phyloP scores from a whole-genome alignment of 2,797 vertebrate species.

The Ammospiza maritima region DNA sequence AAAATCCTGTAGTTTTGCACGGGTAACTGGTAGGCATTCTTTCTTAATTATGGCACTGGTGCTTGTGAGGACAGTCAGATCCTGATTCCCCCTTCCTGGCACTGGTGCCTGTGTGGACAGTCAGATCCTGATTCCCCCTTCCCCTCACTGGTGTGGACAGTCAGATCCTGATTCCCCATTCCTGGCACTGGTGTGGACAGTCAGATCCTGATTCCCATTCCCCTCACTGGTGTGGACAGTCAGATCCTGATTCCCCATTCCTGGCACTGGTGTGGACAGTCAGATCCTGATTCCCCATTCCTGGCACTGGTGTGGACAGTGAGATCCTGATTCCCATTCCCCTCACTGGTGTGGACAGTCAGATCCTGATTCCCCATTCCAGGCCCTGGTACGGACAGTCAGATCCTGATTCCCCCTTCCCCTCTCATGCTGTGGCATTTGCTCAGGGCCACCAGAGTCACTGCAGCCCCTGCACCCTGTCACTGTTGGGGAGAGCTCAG shows the following conservation, averaged over 20 bases:
- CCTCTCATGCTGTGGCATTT: rapidly evolving
- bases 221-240: not conserved
- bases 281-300: not conserved
- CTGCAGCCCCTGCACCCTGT: not conserved
- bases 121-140: rapidly evolving
- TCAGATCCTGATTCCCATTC: not conserved
- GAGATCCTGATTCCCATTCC: no score
- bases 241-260: rapidly evolving
- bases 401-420: not conserved
- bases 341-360: no score
- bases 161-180: not conserved
- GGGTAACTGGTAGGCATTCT: not conserved
- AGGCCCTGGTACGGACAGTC: not conserved
- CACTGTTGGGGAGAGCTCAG: not conserved
- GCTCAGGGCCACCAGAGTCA: not conserved
- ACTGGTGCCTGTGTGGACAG: not conserved
- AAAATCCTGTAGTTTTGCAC: not conserved
- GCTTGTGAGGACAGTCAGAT: not conserved
- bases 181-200: not conserved
- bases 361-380: not conserved
- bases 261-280: not conserved
- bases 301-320: no score
- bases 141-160: not conserved
- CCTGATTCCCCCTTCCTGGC: not conserved
- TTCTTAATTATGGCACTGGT: not conserved